Evolutionary conservation across 2,888 invertebrate genomes (phyloP), one percentile per base, ranked within the genome.

Genomic region (Nephrocerus scutellatus): DNA sequence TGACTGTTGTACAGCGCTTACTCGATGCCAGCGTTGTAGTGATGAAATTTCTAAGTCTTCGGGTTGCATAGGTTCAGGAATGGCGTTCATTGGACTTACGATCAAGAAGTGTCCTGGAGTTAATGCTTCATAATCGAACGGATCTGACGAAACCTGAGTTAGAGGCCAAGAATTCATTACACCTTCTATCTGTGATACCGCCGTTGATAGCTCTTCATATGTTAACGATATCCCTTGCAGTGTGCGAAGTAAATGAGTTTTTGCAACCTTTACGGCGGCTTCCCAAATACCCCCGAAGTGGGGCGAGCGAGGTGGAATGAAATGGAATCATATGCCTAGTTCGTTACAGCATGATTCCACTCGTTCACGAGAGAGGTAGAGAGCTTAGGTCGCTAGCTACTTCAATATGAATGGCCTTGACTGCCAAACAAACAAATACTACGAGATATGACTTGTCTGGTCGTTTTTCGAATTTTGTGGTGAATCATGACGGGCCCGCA

Each of bases 401-500:
- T 41, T 49, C 49, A 1, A 49, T 10, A 14, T 48, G 48, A 6
- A 47, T 35, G 3, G 48, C 48, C 32, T 48, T 48, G 1, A 41
- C 43, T 3, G 38, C 9, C 6, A 46, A 46, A 19, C 37, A 46
- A 6, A 43, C 41, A 5, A 47, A 49, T 5, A 45, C 37, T 12
- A 36, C 43, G 6, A 46, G 15, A 30, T 43, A 49, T 1, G 41
- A 35, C 29, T 48, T 50, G 8, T 33, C 15, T 10, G 36, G 41
- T 6, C 32, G 22, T 19, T 23, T 25, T 8, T 41, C 39, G 22
- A 7, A 32, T 3, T 3, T 39, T 35, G 12, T 30, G 33, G n/a
- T 36, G 36, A 24, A 36, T 38, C 9, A 6, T 19, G 3, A 43
- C 16, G 2, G 46, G 46, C 2, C 41, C 41, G 25, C 41, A 41